Percentiles rank a stretch among this genome's conserved stretches.
Evolutionary conservation across 1,140 invertebrate species (phyloP).

Genomic region (Archivesica marissinica): DNA sequence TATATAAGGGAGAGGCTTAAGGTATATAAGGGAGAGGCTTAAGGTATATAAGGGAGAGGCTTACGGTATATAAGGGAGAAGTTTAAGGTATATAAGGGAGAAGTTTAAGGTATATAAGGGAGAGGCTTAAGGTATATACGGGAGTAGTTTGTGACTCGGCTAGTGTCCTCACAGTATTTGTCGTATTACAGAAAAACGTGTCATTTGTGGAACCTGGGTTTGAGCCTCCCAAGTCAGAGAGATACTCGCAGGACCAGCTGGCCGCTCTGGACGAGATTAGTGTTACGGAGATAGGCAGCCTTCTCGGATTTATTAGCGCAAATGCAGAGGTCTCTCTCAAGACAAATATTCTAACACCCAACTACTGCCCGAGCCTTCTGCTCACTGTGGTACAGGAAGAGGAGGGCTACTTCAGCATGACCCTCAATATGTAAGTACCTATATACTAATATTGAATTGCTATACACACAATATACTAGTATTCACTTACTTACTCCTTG

Average conservation of each 20-base stretch:
- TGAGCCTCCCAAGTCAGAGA: neutral
- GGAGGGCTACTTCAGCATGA: constrained; percentile 18
- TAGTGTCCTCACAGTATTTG: neutral
- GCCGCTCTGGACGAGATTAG: constrained; percentile 16
- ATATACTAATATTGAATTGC: no score
- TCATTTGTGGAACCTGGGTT: constrained; percentile 32
- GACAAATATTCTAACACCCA: constrained; percentile 11
- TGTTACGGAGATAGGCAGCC: constrained; percentile 47
- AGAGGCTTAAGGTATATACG: no score
- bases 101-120: no score
- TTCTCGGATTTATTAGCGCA: constrained; percentile 27
- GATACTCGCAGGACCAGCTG: constrained; percentile 43
- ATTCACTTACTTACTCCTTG: no score
- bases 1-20: no score
- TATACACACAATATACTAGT: no score
- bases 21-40: no score
- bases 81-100: no score
- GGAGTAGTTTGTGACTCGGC: no score
- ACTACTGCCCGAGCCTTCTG: constrained; percentile 28
- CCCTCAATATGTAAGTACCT: neutral
- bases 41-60: no score
- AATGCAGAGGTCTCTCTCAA: neutral
- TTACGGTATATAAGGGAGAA: no score
- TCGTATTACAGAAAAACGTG: constrained; percentile 29
- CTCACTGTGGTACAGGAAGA: constrained; percentile 10